Conservation (phyloP, 1,140 invertebrate species). For the Proales similis region DNA sequence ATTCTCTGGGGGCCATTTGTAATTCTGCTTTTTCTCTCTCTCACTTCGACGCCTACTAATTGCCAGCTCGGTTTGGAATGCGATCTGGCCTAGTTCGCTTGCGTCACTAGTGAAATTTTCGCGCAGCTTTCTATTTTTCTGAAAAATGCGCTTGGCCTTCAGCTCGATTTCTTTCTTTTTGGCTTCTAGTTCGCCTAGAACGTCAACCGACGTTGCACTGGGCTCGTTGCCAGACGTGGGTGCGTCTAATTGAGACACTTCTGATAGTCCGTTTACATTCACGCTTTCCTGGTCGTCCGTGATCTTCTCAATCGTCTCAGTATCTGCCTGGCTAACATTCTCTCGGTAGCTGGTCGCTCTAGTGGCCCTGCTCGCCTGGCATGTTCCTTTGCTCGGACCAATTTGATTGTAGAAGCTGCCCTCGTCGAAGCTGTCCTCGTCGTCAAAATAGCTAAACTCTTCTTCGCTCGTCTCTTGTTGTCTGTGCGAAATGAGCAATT, state of each 20-base stretch:
- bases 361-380: not conserved
- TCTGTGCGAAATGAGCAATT: not conserved
- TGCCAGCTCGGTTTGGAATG: not conserved
- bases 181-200: conserved; percentile 21
- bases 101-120: too few species aligned
- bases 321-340: not conserved
- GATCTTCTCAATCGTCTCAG: not conserved
- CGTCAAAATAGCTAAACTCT: conserved; percentile 8
- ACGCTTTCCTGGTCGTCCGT: conserved; percentile 3
- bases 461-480: conserved; percentile 17
- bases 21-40: conserved; percentile 7
- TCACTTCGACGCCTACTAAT: conserved; percentile 16
- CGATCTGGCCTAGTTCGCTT: too few species aligned
- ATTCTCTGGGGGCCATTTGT: too few species aligned
- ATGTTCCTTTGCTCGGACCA: too few species aligned
- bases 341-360: not conserved
- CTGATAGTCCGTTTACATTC: conserved; percentile 12
- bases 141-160: conserved; percentile 11
- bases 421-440: not conserved
- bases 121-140: conserved; percentile 24
- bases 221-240: not conserved
- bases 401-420: too few species aligned
- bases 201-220: not conserved
- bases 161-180: conserved; percentile 18
- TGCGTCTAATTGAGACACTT: not conserved